Evolutionary conservation across 2,888 invertebrate genomes (phyloP), one percentile per base, ranked within the genome.

Genomic region (Andrena marginata): DNA sequence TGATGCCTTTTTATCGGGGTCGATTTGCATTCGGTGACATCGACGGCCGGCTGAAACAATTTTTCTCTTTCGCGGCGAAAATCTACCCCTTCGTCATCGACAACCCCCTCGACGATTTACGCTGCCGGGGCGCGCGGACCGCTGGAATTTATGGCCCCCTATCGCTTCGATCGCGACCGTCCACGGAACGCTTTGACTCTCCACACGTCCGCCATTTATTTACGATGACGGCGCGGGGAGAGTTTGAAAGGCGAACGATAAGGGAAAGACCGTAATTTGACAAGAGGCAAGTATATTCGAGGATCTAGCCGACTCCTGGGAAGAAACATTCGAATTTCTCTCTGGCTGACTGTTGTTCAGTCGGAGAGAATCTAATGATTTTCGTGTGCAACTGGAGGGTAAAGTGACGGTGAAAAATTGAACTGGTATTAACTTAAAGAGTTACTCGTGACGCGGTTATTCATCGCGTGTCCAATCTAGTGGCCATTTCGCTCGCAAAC

Each of bases 21-120:
- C 81, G 77, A 89, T 89, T 90, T 87, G 87, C 88, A 86, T 87
- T 87, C 74, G 64, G 77, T 77, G 69, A 76, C 67, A 62, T 7
- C 31, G 82, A 8, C 77, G 68, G 68, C 69, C 71, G 35, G 29
- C 51, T 33, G 63, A 63, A 68, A 81, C 56, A 64, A 69, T 67
- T 81, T 35, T 70, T 69, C 54, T n/a, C 16, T 48, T 48, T 42
- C 29, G n/a, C 23, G 42, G 6, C 26, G 8, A n/a, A n/a, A 59
- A 5, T 35, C 69, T 20, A 29, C 4, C 29, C 59, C 23, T 10
- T 20, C 67, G 31, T 33, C 64, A 48, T 65, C 54, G 51, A 35
- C 35, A 10, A 5, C 16, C 48, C 26, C 6, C 35, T 0, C 48
- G 16, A 63, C 20, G 62, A 33, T 63, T 63, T 63, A 35, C 33